Evolutionary conservation across 2,888 invertebrate species (phyloP).

Genomic region (Electrophaes corylata): DNA sequence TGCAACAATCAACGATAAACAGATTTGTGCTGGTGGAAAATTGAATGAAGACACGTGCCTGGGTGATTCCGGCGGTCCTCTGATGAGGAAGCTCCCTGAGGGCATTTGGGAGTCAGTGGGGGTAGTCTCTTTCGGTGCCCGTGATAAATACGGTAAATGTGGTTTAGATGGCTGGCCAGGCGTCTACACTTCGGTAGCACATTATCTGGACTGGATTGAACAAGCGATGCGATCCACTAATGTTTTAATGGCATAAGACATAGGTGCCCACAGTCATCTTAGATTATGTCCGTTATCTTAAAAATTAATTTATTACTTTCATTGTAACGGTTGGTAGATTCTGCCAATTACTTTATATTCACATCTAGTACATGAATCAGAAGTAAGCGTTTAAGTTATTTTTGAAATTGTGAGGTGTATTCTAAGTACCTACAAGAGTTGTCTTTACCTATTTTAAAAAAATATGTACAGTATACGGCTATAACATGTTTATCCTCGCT

Average conservation of each 20-base stretch:
- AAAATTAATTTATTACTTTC: background rate
- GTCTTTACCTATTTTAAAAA: no score
- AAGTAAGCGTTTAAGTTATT: no score
- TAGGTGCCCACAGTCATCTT: constrained; percentile 3
- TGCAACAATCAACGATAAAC: constrained; percentile 78
- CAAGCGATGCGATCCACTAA: constrained; percentile 60
- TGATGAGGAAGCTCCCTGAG: constrained; percentile 84
- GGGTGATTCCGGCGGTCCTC: constrained; percentile 91
- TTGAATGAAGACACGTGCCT: constrained; percentile 88
- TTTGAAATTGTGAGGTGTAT: no score
- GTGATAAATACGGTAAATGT: constrained; percentile 85
- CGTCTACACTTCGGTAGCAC: constrained; percentile 86
- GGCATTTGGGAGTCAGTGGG: constrained; percentile 85
- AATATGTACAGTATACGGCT: no score
- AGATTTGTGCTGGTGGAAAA: constrained; percentile 89
- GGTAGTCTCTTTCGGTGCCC: constrained; percentile 89
- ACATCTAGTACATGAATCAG: background rate
- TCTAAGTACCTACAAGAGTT: no score
- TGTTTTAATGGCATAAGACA: no score
- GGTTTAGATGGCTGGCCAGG: constrained; percentile 87
- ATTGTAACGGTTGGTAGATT: no score
- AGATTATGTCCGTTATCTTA: background rate
- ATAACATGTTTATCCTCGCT: no score
- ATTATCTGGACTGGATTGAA: constrained; percentile 86
- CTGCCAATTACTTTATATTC: no score